Conservation (phyloP, 1,140 invertebrate genomes). For the Euborellia annulipes region DNA sequence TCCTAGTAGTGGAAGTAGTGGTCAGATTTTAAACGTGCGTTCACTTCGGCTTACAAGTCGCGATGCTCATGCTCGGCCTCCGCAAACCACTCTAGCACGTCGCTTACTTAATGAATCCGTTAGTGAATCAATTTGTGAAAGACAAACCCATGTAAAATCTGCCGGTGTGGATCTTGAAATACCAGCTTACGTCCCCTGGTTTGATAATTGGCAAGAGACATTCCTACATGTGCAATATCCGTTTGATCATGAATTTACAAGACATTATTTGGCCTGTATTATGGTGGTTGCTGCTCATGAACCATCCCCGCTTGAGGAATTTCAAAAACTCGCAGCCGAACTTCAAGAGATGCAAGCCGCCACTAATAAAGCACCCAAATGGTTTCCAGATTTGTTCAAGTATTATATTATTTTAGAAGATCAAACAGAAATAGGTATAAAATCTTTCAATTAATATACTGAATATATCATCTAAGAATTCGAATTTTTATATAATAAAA, state of each 20-base stretch:
- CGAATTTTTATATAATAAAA: no score
- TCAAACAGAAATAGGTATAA: neutral
- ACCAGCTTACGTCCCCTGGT: slow-evolving; percentile 77
- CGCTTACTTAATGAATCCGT: slow-evolving; percentile 80
- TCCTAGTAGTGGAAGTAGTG: slow-evolving; percentile 41
- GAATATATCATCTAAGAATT: no score
- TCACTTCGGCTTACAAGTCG: slow-evolving; percentile 66
- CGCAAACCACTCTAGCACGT: slow-evolving; percentile 64
- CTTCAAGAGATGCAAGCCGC: neutral
- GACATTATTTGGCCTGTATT: slow-evolving; percentile 79
- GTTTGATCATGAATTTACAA: slow-evolving; percentile 89
- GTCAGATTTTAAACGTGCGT: slow-evolving; percentile 49
- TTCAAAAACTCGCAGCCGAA: neutral
- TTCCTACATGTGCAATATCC: slow-evolving; percentile 80
- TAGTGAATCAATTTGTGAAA: slow-evolving; percentile 47
- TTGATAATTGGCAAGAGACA: slow-evolving; percentile 84
- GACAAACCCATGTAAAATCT: slow-evolving; percentile 34
- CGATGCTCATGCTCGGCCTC: slow-evolving; percentile 63
- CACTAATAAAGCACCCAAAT: neutral
- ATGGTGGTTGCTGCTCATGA: slow-evolving; percentile 17
- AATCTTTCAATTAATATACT: no score
- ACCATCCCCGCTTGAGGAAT: neutral
- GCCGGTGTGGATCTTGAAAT: slow-evolving; percentile 39
- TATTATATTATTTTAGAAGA: neutral
- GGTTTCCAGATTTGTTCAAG: neutral